Evolutionary conservation across 2,113 vertebrate genomes (phyloP).

Genomic region (Callospermophilus lateralis): DNA sequence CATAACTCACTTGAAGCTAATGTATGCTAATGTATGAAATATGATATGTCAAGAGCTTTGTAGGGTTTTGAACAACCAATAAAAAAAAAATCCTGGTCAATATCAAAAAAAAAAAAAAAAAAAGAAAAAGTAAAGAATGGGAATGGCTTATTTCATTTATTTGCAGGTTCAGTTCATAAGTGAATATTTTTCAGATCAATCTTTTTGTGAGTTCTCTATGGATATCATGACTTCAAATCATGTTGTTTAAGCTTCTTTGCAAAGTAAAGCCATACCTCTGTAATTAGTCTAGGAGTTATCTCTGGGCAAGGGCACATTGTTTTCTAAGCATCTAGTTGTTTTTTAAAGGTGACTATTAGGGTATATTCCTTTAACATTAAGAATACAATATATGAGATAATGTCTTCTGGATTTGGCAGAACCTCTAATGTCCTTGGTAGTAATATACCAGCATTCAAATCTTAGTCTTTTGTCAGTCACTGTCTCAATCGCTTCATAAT

Average conservation of each 20-base stretch:
- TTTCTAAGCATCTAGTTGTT: slow-evolving; percentile 15
- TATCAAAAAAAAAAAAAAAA: too few species aligned
- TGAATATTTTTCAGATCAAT: slow-evolving; percentile 3
- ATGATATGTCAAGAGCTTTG: too few species aligned
- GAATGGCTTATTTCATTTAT: neutral
- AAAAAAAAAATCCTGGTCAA: too few species aligned
- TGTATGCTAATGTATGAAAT: too few species aligned
- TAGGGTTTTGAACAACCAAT: too few species aligned
- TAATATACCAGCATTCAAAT: neutral
- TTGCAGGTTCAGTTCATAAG: neutral
- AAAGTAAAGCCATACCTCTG: neutral
- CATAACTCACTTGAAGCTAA: too few species aligned
- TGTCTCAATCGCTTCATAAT: neutral
- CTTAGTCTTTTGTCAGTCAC: neutral
- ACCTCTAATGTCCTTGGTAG: neutral
- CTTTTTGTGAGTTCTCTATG: neutral
- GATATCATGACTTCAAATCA: neutral
- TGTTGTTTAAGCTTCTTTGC: neutral
- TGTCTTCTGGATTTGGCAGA: neutral
- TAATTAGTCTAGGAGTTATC: neutral
- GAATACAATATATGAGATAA: slow-evolving; percentile 17
- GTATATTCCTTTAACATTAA: neutral
- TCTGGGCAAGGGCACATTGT: neutral
- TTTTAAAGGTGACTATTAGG: neutral
- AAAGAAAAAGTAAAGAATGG: neutral